A percentile compares a stretch with the other conserved stretches of the same genome.
Evolutionary conservation across 2,888 invertebrate genomes (phyloP).

Genomic region (Polydrusus pterygomalis): DNA sequence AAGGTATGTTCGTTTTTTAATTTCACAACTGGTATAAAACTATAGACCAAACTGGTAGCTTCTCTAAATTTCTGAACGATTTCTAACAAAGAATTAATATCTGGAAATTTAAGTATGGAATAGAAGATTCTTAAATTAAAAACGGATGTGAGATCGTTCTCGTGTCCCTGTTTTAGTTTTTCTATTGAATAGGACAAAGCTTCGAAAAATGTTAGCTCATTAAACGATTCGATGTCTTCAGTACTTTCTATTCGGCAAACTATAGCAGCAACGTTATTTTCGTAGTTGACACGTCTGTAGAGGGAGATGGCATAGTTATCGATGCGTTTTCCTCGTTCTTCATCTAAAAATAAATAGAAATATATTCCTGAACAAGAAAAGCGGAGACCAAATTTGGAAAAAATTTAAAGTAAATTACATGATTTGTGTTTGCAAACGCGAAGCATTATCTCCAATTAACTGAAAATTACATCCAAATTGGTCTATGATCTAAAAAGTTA

Average conservation of each 20-base stretch:
- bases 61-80: slow-evolving; percentile 30
- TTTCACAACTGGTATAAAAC: slow-evolving; percentile 85
- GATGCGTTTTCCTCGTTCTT: slow-evolving; percentile 92
- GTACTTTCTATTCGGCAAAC: slow-evolving; percentile 81
- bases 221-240: slow-evolving; percentile 67
- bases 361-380: too few species aligned
- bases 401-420: too few species aligned
- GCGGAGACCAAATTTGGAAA: too few species aligned
- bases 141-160: slow-evolving; percentile 75
- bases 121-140: slow-evolving; percentile 87
- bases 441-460: too few species aligned
- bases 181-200: slow-evolving; percentile 74
- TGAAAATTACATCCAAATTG: too few species aligned
- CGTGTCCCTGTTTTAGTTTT: slow-evolving; percentile 75
- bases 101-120: slow-evolving; percentile 73
- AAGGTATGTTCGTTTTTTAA: slow-evolving; percentile 88
- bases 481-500: too few species aligned
- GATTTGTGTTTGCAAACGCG: too few species aligned
- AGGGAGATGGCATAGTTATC: slow-evolving; percentile 89
- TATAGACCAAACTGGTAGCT: slow-evolving; percentile 78
- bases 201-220: slow-evolving; percentile 74
- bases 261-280: slow-evolving; percentile 89
- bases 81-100: slow-evolving; percentile 31
- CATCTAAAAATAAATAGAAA: slow-evolving; percentile 76
- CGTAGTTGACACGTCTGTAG: slow-evolving; percentile 91